phyloP scores from a whole-genome alignment of 92 coral and sea anemone species.

The Nematostella vectensis region DNA sequence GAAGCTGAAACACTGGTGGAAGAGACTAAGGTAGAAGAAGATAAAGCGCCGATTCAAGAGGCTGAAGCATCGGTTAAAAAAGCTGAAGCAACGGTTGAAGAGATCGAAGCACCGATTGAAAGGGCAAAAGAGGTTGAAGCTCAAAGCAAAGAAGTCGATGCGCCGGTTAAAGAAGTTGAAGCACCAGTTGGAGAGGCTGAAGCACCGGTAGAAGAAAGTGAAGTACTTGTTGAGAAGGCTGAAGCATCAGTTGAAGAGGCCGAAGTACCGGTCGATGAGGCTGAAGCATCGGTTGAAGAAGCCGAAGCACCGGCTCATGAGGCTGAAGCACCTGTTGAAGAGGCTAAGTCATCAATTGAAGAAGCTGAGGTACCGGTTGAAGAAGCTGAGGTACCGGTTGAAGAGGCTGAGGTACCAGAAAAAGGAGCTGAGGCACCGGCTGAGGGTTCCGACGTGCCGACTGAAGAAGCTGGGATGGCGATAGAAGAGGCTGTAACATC shows the following conservation, averaged over 20 bases:
- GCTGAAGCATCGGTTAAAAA: neutral
- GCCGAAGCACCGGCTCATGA: neutral
- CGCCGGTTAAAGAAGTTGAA: neutral
- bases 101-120: neutral
- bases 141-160: neutral
- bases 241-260: neutral
- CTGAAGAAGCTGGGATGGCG: too few species aligned
- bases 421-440: too few species aligned
- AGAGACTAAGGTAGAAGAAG: neutral
- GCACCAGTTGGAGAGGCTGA: neutral
- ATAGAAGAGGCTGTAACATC: neutral
- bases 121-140: neutral
- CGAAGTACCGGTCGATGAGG: neutral
- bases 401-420: neutral
- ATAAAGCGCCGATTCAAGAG: neutral
- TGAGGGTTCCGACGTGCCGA: too few species aligned
- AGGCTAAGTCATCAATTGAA: neutral
- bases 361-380: neutral
- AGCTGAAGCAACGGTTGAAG: neutral
- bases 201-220: neutral
- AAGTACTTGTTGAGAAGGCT: neutral
- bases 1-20: neutral
- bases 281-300: neutral
- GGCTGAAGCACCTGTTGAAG: neutral
- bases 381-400: neutral